Evolutionary conservation across 2,888 invertebrate species (phyloP), one percentile per base, ranked within the genome.

Genomic region (Eupithecia subfuscata): DNA sequence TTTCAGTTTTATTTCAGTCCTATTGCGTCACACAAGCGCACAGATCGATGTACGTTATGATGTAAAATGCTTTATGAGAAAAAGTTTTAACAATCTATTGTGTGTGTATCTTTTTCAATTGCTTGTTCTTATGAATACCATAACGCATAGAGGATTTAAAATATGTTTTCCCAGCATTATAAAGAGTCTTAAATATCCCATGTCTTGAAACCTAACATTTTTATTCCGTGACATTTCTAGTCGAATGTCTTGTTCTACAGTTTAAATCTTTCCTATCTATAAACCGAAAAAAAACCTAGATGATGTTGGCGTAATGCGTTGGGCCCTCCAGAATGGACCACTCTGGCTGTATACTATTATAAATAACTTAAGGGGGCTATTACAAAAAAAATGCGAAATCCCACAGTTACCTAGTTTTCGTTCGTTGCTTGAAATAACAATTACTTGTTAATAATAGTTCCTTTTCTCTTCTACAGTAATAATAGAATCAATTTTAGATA

Each of bases 1-100:
- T 67, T 76, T 70, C 63, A 40, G 68, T 37, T 69, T 76, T 73
- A 69, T 75, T 70, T 73, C 18, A 64, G 69, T 65, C 60, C 25
- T 65, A 34, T 65, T 65, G 30, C 70, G 40, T 43, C 40, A 43
- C 11, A 14, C 7, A n/a, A 40, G 4, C 37, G n/a, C n/a, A 40
- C 14, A 56, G 12, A 60, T 60, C 60, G 60, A 60, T 22, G 25
- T 60, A 11, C 12, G 12, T 14, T 60, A 25, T 25, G 14, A 60
- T 14, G 60, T 60, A 60, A 25, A 60, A 64, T 64, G 64, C 18
- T 64, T 34, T 34, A 64, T 34, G 18, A 3, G 64, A 60, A 60
- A 60, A 25, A 0, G 25, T 67, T 37, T 37, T 64, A 18, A 18
- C 18, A 34, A 64, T 67, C n/a, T 7, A 40, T 67, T 37, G 37